Conservation (phyloP, 2,113 vertebrate species). For the Microcebus jonahi region DNA sequence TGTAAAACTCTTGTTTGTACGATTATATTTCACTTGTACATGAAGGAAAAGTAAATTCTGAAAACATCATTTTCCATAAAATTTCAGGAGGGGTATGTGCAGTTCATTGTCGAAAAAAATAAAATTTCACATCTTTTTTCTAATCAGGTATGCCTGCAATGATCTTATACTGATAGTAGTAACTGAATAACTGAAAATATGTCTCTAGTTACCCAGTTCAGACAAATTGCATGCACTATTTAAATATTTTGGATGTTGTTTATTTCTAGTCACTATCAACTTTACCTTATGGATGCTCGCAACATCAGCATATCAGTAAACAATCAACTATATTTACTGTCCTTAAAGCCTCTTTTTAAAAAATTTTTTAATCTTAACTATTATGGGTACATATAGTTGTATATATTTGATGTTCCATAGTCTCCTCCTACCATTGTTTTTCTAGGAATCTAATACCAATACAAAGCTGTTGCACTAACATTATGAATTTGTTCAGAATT, state of each 20-base stretch:
- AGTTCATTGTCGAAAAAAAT: not conserved
- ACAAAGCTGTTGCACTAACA: not conserved
- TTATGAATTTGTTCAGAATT: not conserved
- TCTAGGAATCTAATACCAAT: not conserved
- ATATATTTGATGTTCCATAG: not conserved
- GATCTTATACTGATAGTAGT: not conserved
- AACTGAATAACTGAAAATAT: not conserved
- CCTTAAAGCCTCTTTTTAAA: not conserved
- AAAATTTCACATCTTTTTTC: not conserved
- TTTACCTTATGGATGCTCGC: not conserved
- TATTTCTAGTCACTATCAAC: not conserved
- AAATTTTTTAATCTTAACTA: no score
- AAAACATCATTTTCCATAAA: not conserved
- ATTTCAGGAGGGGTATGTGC: not conserved
- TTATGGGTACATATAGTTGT: no score
- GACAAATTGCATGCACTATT: not conserved
- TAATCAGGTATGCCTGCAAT: not conserved
- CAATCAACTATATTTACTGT: not conserved
- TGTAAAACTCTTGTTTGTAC: not conserved
- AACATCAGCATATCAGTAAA: not conserved
- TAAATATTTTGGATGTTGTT: not conserved
- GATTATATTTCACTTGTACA: not conserved
- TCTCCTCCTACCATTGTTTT: not conserved
- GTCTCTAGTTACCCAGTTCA: not conserved
- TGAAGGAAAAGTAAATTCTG: not conserved